Conservation (phyloP, 2,113 vertebrate species). For the Ifrita kowaldi region DNA sequence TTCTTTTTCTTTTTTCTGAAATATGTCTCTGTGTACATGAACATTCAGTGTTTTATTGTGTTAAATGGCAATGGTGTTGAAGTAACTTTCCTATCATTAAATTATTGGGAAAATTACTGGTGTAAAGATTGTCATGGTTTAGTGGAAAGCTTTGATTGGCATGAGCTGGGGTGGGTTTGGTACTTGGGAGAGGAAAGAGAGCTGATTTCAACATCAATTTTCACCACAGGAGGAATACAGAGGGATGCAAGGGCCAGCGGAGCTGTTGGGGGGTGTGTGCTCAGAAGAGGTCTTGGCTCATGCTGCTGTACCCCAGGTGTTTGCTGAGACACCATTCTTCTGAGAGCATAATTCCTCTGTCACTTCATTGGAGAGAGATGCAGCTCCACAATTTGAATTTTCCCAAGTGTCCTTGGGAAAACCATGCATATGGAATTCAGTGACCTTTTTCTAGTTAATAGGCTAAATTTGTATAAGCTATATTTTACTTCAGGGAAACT, state of each 20-base stretch:
- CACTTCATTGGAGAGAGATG: background rate
- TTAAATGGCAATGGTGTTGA: background rate
- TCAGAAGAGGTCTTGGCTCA: background rate
- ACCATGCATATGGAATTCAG: background rate
- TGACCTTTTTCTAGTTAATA: background rate
- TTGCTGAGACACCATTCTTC: background rate
- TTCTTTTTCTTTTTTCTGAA: background rate
- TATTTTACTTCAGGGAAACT: background rate
- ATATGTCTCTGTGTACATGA: background rate
- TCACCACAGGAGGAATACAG: fast-evolving
- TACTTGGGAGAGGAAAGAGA: background rate
- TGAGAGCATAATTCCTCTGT: background rate
- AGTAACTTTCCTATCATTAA: background rate
- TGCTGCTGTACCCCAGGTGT: too few species aligned
- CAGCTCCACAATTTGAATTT: background rate
- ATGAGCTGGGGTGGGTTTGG: background rate
- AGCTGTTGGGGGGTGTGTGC: background rate
- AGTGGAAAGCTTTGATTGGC: background rate
- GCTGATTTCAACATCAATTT: background rate
- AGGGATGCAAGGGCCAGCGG: too few species aligned
- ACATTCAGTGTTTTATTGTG: background rate
- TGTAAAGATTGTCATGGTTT: background rate
- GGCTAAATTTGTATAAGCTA: background rate
- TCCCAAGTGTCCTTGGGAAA: background rate
- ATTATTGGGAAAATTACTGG: background rate